Percentiles rank a stretch among this genome's conserved stretches.
Conservation (phyloP, 2,797 vertebrate genomes). For the Onychomys arenicola region DNA sequence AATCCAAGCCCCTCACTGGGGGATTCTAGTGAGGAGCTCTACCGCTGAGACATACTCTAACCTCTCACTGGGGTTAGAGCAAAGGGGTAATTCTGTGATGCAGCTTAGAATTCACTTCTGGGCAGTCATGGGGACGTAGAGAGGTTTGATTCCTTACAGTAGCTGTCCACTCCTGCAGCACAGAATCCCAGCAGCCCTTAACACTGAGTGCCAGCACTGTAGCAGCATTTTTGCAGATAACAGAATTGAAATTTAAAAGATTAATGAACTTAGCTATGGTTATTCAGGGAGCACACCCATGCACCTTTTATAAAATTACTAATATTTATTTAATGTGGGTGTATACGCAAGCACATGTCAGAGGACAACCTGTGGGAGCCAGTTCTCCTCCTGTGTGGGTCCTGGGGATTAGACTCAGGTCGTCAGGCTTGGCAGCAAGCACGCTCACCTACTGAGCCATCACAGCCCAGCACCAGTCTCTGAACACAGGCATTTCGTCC, state of each 20-base stretch:
- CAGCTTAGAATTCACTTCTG: not conserved
- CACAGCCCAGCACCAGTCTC: not conserved
- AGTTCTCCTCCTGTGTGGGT: not conserved
- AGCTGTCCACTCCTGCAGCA: not conserved
- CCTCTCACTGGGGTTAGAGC: not conserved
- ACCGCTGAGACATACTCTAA: accelerated
- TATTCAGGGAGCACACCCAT: not conserved
- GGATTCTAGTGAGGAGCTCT: not conserved
- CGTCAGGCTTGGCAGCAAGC: not conserved
- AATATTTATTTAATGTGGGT: not conserved
- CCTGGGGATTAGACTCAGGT: not conserved
- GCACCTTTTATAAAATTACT: not conserved
- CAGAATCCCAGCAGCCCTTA: not conserved
- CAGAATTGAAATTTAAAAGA: not conserved
- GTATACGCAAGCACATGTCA: not conserved
- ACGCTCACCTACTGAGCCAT: not conserved
- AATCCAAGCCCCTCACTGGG: not conserved
- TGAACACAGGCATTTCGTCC: not conserved
- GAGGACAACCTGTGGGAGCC: too few species aligned
- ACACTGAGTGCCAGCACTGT: not conserved
- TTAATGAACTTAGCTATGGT: not conserved
- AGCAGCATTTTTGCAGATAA: not conserved
- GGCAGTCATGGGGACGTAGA: not conserved
- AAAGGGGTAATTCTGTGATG: not conserved
- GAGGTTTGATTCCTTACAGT: not conserved